These are phyloP conservation scores for Dynastes maya DNA, from an alignment of 2,888 invertebrate genomes.

Conservation along the genomic window DNA sequence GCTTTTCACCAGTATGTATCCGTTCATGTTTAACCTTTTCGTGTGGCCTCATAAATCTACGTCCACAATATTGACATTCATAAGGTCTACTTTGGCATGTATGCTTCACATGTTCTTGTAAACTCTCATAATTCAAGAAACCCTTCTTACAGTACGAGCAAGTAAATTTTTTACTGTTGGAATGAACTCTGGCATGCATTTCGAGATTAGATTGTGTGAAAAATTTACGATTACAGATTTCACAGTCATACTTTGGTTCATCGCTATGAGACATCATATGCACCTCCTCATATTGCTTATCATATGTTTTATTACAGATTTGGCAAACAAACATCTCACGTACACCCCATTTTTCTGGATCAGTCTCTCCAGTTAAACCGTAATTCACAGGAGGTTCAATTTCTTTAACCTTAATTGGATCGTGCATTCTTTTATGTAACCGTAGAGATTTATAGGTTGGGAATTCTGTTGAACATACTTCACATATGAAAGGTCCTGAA, in stretches of 20 bases:
- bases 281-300: conserved; percentile 73
- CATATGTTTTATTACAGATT: conserved; percentile 73
- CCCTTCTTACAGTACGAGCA: conserved; percentile 68
- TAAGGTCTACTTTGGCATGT: conserved; percentile 73
- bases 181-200: conserved; percentile 84
- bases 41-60: conserved; percentile 82
- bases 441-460: conserved; percentile 78
- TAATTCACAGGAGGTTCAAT: conserved; percentile 72
- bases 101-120: conserved; percentile 64
- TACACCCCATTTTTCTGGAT: conserved; percentile 61
- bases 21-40: conserved; percentile 89
- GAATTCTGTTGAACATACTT: conserved; percentile 80
- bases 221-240: conserved; percentile 83
- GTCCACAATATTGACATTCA: conserved; percentile 81
- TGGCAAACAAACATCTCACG: conserved; percentile 65
- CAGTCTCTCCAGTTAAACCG: conserved; percentile 62
- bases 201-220: conserved; percentile 77
- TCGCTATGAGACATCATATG: conserved; percentile 81
- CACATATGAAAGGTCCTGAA: conserved; percentile 73
- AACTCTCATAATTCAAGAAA: conserved; percentile 64
- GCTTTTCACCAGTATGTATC: conserved; percentile 87
- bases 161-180: conserved; percentile 71
- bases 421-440: conserved; percentile 83
- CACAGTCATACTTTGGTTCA: conserved; percentile 75
- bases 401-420: conserved; percentile 75